phyloP scores from a whole-genome alignment of 1,140 invertebrate species.

The Ceratina japonica region DNA sequence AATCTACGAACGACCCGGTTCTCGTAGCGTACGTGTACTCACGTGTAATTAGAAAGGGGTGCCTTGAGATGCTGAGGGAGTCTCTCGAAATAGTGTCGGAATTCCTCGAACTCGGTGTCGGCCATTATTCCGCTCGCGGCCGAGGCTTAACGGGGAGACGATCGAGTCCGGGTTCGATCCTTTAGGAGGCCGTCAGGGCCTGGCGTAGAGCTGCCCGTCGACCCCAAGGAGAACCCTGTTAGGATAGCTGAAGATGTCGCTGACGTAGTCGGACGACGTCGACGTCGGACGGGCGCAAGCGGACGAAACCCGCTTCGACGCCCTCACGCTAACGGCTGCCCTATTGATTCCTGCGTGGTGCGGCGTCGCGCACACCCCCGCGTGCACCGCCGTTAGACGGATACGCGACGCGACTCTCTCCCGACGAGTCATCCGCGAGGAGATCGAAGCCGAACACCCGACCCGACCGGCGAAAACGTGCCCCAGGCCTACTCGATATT shows the following conservation, averaged over 20 bases:
- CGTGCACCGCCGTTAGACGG: constrained; percentile 14
- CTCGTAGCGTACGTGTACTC: constrained; percentile 69
- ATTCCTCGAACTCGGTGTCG: constrained; percentile 95
- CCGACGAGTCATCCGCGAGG: background rate
- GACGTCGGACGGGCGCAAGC: constrained; percentile 13
- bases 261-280: constrained; percentile 56
- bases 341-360: constrained; percentile 72
- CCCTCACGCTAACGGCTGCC: constrained; percentile 26
- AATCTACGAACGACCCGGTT: background rate
- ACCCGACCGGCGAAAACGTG: background rate
- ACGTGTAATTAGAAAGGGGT: constrained; percentile 84
- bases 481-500: no score
- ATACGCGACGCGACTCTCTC: constrained; percentile 1
- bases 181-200: constrained; percentile 63
- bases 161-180: constrained; percentile 41
- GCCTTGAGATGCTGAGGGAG: constrained; percentile 88
- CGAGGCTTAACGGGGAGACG: constrained; percentile 8
- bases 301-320: constrained; percentile 31
- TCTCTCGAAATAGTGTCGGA: constrained; percentile 91
- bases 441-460: constrained; percentile 10
- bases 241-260: constrained; percentile 50
- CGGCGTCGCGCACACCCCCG: constrained; percentile 62
- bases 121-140: constrained; percentile 82
- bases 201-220: constrained; percentile 55
- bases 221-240: constrained; percentile 41